phyloP scores from a whole-genome alignment of 2,113 vertebrate genomes.

The Saimiri boliviensis region DNA sequence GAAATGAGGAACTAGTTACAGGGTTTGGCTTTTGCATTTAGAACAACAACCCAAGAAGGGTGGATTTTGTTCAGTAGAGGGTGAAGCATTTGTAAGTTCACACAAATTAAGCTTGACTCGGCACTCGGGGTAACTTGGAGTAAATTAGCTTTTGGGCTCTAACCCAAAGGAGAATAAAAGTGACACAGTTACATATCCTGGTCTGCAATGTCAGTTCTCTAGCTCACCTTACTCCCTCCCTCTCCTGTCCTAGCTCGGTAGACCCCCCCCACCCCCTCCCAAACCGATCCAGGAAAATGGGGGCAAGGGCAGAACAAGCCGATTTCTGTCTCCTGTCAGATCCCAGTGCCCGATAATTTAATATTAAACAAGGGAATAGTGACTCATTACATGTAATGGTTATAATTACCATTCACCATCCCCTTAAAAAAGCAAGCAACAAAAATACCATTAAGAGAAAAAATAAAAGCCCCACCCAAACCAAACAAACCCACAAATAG shows the following conservation, averaged over 20 bases:
- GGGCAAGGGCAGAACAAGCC: conserved; percentile 38
- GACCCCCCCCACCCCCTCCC: conserved; percentile 60
- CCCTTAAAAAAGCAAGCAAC: conserved; percentile 55
- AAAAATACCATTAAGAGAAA: conserved; percentile 20
- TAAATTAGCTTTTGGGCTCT: conserved; percentile 77
- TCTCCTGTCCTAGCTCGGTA: conserved; percentile 23
- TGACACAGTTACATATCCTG: conserved; percentile 76
- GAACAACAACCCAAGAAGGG: conserved; percentile 73
- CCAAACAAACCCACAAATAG: conserved; percentile 63
- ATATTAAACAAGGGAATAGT: conserved; percentile 54
- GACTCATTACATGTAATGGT: conserved; percentile 58
- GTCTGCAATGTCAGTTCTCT: conserved; percentile 46
- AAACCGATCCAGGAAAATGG: conserved; percentile 53
- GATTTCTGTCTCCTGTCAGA: conserved; percentile 69
- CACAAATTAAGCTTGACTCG: conserved; percentile 83
- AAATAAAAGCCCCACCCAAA: conserved; percentile 55
- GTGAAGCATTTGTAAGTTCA: conserved; percentile 79
- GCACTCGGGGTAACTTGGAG: conserved; percentile 78
- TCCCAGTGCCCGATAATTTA: conserved; percentile 63
- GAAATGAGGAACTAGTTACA: conserved; percentile 77
- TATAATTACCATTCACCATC: conserved; percentile 59
- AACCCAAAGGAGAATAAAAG: conserved; percentile 74
- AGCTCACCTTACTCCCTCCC: conserved; percentile 28
- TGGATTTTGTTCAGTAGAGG: conserved; percentile 79
- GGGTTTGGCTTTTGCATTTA: conserved; percentile 73